Conservation (phyloP, 2,888 invertebrate species). For the Hirtodrosophila histrioides region DNA sequence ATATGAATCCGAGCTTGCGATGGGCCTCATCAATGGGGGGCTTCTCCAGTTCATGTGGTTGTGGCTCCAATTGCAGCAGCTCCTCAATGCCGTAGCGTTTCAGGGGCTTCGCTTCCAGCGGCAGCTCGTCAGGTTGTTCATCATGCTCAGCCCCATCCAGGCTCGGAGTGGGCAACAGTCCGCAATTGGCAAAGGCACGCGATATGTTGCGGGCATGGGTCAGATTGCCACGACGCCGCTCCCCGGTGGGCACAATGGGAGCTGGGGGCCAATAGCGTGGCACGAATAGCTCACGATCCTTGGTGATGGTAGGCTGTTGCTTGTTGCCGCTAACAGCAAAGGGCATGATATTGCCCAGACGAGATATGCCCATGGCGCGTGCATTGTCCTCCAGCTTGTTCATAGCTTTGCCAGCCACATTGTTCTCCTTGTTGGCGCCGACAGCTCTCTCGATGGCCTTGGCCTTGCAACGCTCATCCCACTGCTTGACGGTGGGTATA, state of each 20-base stretch:
- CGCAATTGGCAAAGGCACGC: constrained; percentile 37
- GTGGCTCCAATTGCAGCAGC: constrained; percentile 46
- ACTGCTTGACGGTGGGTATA: constrained; percentile 63
- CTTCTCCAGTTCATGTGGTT: constrained; percentile 33
- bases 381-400: not conserved
- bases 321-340: not conserved
- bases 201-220: constrained; percentile 40
- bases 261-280: constrained; percentile 58
- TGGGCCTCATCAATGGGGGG: constrained; percentile 8
- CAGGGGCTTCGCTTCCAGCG: constrained; percentile 5
- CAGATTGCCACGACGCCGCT: constrained; percentile 56
- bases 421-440: constrained; percentile 44
- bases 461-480: constrained; percentile 63
- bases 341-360: constrained; percentile 17
- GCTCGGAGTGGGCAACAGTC: constrained; percentile 35
- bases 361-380: constrained; percentile 7
- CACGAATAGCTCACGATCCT: constrained; percentile 33
- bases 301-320: not conserved
- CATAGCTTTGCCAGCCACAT: not conserved
- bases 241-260: constrained; percentile 5
- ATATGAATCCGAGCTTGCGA: constrained; percentile 14
- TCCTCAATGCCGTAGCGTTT: constrained; percentile 51
- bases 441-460: constrained; percentile 17
- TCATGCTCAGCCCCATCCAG: too few species aligned
- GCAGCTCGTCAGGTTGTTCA: not conserved